Conservation (phyloP, 2,888 invertebrate genomes). For the Callyntrura sp. region DNA sequence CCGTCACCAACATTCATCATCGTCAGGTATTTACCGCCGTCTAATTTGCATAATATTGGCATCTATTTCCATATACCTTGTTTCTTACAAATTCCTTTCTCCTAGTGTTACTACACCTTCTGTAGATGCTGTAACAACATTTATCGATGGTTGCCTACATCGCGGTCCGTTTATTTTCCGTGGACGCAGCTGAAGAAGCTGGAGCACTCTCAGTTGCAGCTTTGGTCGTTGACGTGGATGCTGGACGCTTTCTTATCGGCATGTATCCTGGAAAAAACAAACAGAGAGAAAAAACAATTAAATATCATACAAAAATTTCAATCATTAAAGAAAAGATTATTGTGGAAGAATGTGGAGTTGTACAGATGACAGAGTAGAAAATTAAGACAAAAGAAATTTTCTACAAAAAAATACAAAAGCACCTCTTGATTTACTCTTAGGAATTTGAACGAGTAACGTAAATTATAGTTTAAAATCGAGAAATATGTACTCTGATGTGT, state of each 20-base stretch:
- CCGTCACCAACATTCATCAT: conserved; percentile 58
- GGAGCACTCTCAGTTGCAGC: conserved; percentile 75
- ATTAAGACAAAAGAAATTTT: neutral
- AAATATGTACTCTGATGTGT: neutral
- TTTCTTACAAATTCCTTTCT: neutral
- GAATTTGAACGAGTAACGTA: neutral
- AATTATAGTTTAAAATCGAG: neutral
- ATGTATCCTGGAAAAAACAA: conserved; percentile 67
- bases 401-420: neutral
- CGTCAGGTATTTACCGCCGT: conserved; percentile 27
- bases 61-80: neutral
- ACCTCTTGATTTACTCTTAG: neutral
- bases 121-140: neutral
- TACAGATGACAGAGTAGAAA: neutral
- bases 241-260: conserved; percentile 72
- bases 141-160: conserved; percentile 30
- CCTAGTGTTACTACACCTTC: neutral
- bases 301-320: neutral
- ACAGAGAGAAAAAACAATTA: conserved; percentile 50
- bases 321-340: neutral
- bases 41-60: neutral
- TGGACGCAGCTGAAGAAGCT: conserved; percentile 64
- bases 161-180: conserved; percentile 65
- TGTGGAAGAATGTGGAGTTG: neutral
- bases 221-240: conserved; percentile 65